Base-by-base conservation (phyloP, 2,113 vertebrate genomes). In the Willisornis vidua region DNA sequence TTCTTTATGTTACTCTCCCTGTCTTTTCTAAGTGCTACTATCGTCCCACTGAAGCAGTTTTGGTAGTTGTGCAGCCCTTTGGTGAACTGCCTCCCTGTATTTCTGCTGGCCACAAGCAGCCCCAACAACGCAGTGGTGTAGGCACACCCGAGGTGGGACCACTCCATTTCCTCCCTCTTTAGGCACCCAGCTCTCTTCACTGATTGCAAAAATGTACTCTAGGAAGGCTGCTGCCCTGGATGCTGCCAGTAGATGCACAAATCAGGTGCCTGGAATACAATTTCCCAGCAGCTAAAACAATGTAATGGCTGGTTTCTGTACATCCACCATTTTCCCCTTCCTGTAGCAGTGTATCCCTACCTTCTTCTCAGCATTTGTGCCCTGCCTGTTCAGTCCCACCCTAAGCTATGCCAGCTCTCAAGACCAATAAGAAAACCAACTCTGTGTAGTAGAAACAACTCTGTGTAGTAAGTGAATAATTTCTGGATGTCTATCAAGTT, bases 381-480 rank as follows among this genome's bases (percentile, higher is more conserved):
- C 15, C 2, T 43, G n/a, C 17, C n/a, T 73, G 20, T 37, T 48
- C 4, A 2, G 17, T 41, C 28, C 33, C 48, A 76, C 22, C 37
- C 17, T 28, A 28, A 70, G 12, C 41, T 65, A 41, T 31, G 28
- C 19, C 45, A 89, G 7, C 19, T 62, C 17, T 49, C 25, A 14
- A 80, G 31, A 45, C 5, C 1, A 3, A 31, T 31, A 10, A 19
- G 35, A 71, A 41, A 18, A 35, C 62, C 39, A 63, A 9, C 37
- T 29, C 10, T 0, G 1, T 9, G 2, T 54, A 33, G 26, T 41
- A 48, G 65, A 25, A 5, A 1, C 5, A 41, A 12, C 14, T 70
- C 13, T 1, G 1, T 5, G 6, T 20, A 25, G 20, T 37, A 70
- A 81, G 12, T 48, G 33, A 67, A 43, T 75, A 29, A 46, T 71